phyloP scores from a whole-genome alignment of 2,797 vertebrate genomes.

The Lepilemur septentrionalis region DNA sequence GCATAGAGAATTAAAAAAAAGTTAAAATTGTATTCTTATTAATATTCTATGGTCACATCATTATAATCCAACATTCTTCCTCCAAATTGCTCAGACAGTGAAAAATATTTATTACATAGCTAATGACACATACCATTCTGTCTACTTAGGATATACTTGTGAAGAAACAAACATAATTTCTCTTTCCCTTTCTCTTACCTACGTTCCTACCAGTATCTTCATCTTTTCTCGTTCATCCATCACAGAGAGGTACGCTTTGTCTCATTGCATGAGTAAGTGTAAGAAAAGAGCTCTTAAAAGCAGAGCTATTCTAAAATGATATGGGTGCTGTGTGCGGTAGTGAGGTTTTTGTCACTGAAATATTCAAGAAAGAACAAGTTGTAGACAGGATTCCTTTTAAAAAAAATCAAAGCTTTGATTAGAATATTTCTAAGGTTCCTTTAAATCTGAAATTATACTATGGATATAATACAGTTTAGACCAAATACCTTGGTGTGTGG shows the following conservation, averaged over 20 bases:
- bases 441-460: neutral
- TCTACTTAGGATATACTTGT: neutral
- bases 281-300: neutral
- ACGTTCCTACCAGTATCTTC: neutral
- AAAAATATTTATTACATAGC: neutral
- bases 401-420: neutral
- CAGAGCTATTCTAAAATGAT: neutral
- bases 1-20: neutral
- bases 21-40: constrained; percentile 28
- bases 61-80: neutral
- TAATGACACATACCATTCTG: neutral
- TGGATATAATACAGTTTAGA: neutral
- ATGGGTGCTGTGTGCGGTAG: neutral
- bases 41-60: neutral
- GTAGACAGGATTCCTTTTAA: neutral
- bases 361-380: neutral
- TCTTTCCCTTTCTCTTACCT: neutral
- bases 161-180: neutral
- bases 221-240: neutral
- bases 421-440: neutral
- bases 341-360: neutral
- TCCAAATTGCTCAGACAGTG: neutral
- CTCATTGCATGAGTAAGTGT: neutral
- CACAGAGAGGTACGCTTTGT: neutral
- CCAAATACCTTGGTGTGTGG: neutral